phyloP scores from a whole-genome alignment of 2,888 invertebrate species.

The Dicycla oo region DNA sequence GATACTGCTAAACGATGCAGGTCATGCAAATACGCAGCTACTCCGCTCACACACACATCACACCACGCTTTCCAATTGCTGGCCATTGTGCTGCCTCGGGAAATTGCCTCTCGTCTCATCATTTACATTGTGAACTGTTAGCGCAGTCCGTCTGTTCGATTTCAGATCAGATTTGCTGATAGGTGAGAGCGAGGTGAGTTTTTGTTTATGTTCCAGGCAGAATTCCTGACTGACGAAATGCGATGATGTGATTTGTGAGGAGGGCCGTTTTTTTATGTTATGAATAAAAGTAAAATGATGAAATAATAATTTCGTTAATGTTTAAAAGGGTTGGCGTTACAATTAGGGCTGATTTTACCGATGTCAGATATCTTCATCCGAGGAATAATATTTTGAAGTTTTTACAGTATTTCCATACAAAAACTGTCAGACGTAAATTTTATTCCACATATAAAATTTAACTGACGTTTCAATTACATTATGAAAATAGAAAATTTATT shows the following conservation, averaged over 20 bases:
- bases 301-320: background rate
- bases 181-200: constrained; percentile 34
- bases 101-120: constrained; percentile 66
- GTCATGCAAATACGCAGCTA: constrained; percentile 79
- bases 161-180: constrained; percentile 53
- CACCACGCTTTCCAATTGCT: constrained; percentile 80
- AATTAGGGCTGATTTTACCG: too few species aligned
- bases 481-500: background rate
- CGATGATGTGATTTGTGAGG: constrained; percentile 23
- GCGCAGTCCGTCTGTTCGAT: constrained; percentile 53
- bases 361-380: too few species aligned
- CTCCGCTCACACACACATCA: constrained; percentile 76
- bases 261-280: background rate
- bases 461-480: too few species aligned
- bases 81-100: constrained; percentile 68
- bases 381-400: too few species aligned
- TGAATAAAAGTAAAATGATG: background rate
- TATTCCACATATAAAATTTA: too few species aligned
- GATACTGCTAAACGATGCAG: constrained; percentile 83
- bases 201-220: constrained; percentile 33
- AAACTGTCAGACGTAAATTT: too few species aligned
- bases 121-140: constrained; percentile 62
- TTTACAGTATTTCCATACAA: too few species aligned
- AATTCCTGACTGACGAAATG: constrained; percentile 15
- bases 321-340: background rate